A percentile compares a stretch with the other conserved stretches of the same genome.
phyloP scores from a whole-genome alignment of 2,113 vertebrate genomes.

The Rhabdornis inornatus region DNA sequence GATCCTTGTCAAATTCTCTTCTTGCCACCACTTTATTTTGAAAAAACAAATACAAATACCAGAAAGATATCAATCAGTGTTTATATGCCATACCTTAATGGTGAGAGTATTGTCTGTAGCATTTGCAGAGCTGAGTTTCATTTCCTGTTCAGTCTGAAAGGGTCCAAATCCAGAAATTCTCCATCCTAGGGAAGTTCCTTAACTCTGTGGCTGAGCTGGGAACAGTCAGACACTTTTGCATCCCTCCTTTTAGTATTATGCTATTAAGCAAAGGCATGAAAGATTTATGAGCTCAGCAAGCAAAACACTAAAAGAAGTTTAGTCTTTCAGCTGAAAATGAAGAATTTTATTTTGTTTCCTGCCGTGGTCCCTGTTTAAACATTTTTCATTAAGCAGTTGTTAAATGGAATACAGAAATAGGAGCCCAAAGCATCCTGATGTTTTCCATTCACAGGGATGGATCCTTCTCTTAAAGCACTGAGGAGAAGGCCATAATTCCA shows the following conservation, averaged over 20 bases:
- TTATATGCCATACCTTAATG: not conserved
- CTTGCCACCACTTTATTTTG: not conserved
- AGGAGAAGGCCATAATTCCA: not conserved
- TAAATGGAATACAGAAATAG: not conserved
- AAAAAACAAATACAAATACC: not conserved
- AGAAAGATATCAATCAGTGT: not conserved
- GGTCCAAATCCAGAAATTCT: conserved; percentile 12
- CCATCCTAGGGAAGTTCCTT: not conserved
- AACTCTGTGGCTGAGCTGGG: not conserved
- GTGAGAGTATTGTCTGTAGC: conserved; percentile 19
- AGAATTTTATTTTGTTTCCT: conserved; percentile 48
- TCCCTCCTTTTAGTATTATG: not conserved
- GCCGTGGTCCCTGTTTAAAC: not conserved
- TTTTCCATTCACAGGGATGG: not conserved
- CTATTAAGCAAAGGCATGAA: conserved; percentile 8
- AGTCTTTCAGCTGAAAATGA: conserved; percentile 29
- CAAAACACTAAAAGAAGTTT: conserved; percentile 4
- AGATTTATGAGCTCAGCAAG: conserved; percentile 31
- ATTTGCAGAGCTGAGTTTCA: not conserved
- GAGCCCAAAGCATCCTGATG: not conserved
- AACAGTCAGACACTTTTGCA: not conserved
- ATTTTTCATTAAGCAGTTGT: not conserved
- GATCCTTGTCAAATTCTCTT: not conserved
- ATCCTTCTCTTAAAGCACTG: not conserved
- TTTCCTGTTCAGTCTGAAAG: conserved; percentile 40